Percentiles rank a stretch among this genome's conserved stretches.
These are phyloP conservation scores for Recurvirostra avosetta DNA, from an alignment of 2,113 vertebrate genomes.

Conservation along the genomic window DNA sequence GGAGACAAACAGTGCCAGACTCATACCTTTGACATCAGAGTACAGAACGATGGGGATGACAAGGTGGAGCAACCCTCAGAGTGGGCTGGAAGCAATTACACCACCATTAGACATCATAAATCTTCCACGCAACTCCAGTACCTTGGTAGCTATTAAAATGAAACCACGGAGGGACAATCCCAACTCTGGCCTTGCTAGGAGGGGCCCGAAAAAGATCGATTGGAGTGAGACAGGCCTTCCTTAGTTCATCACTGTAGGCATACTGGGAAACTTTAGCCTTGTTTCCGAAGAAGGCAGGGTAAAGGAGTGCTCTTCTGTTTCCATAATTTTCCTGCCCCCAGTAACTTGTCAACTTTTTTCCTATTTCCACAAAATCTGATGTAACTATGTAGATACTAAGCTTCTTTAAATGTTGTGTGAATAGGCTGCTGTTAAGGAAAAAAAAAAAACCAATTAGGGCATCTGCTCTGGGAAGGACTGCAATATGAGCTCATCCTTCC, in stretches of 20 bases:
- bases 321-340: neutral
- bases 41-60: neutral
- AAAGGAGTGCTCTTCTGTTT: neutral
- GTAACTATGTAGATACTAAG: neutral
- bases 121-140: neutral
- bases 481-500: slow-evolving; percentile 29
- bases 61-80: neutral
- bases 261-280: neutral
- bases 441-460: neutral
- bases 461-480: slow-evolving; percentile 2
- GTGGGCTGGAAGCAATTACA: neutral
- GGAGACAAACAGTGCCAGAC: neutral
- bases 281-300: neutral
- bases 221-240: neutral
- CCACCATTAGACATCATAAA: neutral
- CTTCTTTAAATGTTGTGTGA: neutral
- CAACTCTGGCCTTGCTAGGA: neutral
- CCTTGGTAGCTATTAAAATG: neutral
- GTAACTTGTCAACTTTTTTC: neutral
- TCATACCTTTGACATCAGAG: neutral
- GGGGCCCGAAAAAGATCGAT: neutral
- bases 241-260: neutral
- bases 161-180: neutral
- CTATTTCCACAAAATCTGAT: neutral
- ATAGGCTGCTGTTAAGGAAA: neutral